phyloP scores from a whole-genome alignment of 2,888 invertebrate species.

The Fabriciana adippe region DNA sequence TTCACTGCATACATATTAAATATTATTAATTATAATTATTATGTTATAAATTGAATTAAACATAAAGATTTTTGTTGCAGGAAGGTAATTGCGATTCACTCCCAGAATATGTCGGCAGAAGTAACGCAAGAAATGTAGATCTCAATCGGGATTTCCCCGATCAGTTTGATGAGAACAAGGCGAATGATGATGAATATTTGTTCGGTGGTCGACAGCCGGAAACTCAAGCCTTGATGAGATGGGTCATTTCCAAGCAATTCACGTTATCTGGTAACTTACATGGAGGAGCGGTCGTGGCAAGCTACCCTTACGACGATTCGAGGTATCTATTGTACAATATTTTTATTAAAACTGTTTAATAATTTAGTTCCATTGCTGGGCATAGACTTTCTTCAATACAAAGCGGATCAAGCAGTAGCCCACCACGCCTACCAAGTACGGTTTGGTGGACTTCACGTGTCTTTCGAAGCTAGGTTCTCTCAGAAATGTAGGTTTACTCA shows the following conservation, averaged over 20 bases:
- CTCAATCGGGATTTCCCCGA: slow-evolving; percentile 97
- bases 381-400: no score
- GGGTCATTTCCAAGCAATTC: slow-evolving; percentile 93
- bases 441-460: no score
- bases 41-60: background rate
- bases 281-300: slow-evolving; percentile 98
- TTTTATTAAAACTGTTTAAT: background rate
- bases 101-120: slow-evolving; percentile 86
- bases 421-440: no score
- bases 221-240: slow-evolving; percentile 93
- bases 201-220: slow-evolving; percentile 89
- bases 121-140: slow-evolving; percentile 91
- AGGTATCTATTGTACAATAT: slow-evolving; percentile 68
- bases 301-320: slow-evolving; percentile 97
- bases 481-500: no score
- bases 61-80: slow-evolving; percentile 61
- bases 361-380: no score
- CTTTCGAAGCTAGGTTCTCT: no score
- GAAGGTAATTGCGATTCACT: slow-evolving; percentile 91
- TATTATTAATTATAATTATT: no score
- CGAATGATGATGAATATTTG: slow-evolving; percentile 71
- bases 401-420: no score
- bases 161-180: slow-evolving; percentile 84
- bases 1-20: no score
- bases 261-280: slow-evolving; percentile 97